Base-by-base conservation (phyloP, 1,140 invertebrate genomes). In the Pogonomyrmex barbatus region DNA sequence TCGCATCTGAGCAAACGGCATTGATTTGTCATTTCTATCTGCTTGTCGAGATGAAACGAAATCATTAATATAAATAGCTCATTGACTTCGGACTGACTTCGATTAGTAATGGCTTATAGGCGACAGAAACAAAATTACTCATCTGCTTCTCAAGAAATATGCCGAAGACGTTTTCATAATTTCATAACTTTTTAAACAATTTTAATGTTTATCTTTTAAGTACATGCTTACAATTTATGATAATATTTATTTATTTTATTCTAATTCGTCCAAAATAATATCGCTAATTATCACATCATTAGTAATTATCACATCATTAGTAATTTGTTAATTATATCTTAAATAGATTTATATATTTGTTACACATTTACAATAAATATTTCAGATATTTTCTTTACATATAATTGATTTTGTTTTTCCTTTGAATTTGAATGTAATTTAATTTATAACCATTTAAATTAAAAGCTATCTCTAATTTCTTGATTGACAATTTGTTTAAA, bases 11-110 rank as follows among this genome's bases (percentile, higher is more conserved):
- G 2, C 39, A 42, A 54, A 47, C 54, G 17, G 24, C 52, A 68
- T 79, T 56, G 73, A 89, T 86, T 88, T 73, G 45, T 85, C 79
- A 52, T 86, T 65, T 39, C 30, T 71, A 75, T 83, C 45, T 54
- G 2, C 56, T 42, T 36, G 14, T 17, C 2, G 24, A 42, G 2
- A 77, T 17, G 39, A 62, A 45, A 36, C 70, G 70, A 58, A 56
- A 39, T 71, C 33, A 47, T 33, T 58, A 42, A 52, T 60, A 85
- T 52, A 70, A 84, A 84, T 75, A 84, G 33, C 54, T 84, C 42
- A 24, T 58, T 39, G 79, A 73, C 36, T 73, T 36, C 33, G 5
- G 6, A 17, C 33, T 82, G 12, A 45, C 67, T 71, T 39, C 36
- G 4, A 70, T 68, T 36, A 42, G 50, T 75, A 36, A 58, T 45